Evolutionary conservation across 2,888 invertebrate genomes (phyloP), one percentile per base, ranked within the genome.

Genomic region (Malacosoma neustria): DNA sequence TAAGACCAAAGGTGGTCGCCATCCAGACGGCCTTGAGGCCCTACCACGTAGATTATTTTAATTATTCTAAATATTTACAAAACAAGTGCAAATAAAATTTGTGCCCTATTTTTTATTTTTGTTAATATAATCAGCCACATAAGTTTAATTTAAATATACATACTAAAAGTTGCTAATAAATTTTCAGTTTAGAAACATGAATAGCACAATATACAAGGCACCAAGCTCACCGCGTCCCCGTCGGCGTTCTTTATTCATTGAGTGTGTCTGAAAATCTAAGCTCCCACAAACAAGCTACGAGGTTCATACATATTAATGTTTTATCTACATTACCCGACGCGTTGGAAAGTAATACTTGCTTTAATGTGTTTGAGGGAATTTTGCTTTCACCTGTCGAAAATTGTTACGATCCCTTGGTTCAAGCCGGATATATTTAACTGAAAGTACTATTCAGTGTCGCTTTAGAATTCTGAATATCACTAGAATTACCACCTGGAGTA

Each of bases 221-320:
- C 37, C 30, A 41, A 34, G 35, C 31, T 37, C 37, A 38, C 41
- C 32, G 36, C 37, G 42, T 54, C 51, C 41, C 46, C 48, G 49
- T 42, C 45, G 30, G 39, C 52, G 61, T 69, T 72, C 69, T 72
- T 76, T 73, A 73, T 79, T 80, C 79, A 79, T 75, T 61, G 61
- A 59, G 61, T 57, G 52, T 60, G 58, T 58, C 64, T 65, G 66
- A 62, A 74, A 80, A 79, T 79, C 77, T 73, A 72, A 74, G 67
- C 64, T 57, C 56, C 72, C 68, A 57, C 74, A 76, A 76, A 76
- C 80, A 80, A 72, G 72, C 57, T 52, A 50, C 60, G 54, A 46
- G 49, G 44, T 67, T 81, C 79, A 81, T 82, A 74, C 82, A 82
- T 81, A 80, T 81, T 81, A 73, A 82, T 82, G 72, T 65, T 69